Evolutionary conservation across 2,797 vertebrate species (phyloP), one percentile per base, ranked within the genome.

Genomic region (Psittacula echo): DNA sequence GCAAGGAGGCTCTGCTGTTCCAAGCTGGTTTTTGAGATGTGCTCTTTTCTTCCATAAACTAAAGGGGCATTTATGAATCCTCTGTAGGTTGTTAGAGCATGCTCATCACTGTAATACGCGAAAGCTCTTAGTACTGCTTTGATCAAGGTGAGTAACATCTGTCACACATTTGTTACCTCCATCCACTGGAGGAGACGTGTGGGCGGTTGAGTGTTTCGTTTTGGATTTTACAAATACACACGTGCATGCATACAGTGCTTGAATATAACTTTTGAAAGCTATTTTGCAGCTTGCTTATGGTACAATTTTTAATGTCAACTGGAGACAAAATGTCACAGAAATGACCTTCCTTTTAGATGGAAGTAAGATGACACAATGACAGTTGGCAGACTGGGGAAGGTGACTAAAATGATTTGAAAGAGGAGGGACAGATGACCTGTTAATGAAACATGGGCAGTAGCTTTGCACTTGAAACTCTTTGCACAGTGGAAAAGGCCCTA

Each of bases 171-270:
- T 82, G 3, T 32, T 90, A 7, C 44, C 12, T 82, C 37, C 32
- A 41, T 56, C 41, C 22, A 34, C 24, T 22, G 27, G 18, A 62
- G 9, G 5, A 84, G n/a, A 79, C 76, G 6, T 12, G 27, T 39
- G 45, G 54, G 60, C 34, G 50, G 54, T 4, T 76, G 50, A 54
- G 18, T 42, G 13, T 56, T 93, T 90, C 79, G 15, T 3, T 89
- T 70, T n/a, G 30, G 23, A 20, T 75, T 85, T 87, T 60, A 51
- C 7, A 58, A 84, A 76, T 82, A 21, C 42, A 44, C 10, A 15
- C 9, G 50, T 6, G 22, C 10, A 37, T 39, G 12, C 11, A 54
- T 1, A 22, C 0, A 0, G 18, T 73, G 18, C 37, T 72, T 58
- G 39, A 89, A 34, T 27, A 48, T 3, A 17, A 32, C 3, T 61